Evolutionary conservation across 1,140 invertebrate genomes (phyloP), one percentile per base, ranked within the genome.

Genomic region (Danaus plexippus): DNA sequence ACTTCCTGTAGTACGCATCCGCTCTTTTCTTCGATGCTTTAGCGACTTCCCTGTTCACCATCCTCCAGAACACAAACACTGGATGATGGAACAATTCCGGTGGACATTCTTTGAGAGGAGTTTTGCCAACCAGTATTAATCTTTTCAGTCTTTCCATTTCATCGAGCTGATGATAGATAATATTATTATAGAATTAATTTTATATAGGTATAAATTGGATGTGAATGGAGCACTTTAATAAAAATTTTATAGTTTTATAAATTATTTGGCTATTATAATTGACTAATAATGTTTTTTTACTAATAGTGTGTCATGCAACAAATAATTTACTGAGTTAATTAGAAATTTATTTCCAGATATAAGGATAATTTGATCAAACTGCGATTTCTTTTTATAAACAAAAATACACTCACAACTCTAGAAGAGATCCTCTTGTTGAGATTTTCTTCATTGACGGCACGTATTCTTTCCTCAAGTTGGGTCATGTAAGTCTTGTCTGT

Each of bases 71-170:
- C 11, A 91, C 87, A 75, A 92, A 92, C 2, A 92, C 89, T 9
- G 92, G 91, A 82, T 92, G 91, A 63, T 90, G 74, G 52, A 81
- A 88, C 64, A 93, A 87, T 71, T 92, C 91, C 2, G 87, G 80
- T 2, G 91, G 91, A 15, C 91, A 92, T 64, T 92, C 90, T 68
- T 90, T 87, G 11, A 92, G 73, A 1, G 87, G 87, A 12, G 87
- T 87, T 65, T 90, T 90, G 45, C 91, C 90, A 49, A 89, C 88
- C 12, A 93, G 77, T 50, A 93, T 90, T 51, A 93, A 81, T 65
- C 89, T 88, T 72, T 92, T 93, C 47, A 92, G 89, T 55, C 91
- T 84, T 69, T 91, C 90, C 80, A 92, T 87, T 76, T 93, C 92
- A 67, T 90, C 89, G 57, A 87, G 88, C 91, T 92, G 75, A 18